Evolutionary conservation across 2,888 invertebrate species (phyloP).

Genomic region (Gryllus longicercus): DNA sequence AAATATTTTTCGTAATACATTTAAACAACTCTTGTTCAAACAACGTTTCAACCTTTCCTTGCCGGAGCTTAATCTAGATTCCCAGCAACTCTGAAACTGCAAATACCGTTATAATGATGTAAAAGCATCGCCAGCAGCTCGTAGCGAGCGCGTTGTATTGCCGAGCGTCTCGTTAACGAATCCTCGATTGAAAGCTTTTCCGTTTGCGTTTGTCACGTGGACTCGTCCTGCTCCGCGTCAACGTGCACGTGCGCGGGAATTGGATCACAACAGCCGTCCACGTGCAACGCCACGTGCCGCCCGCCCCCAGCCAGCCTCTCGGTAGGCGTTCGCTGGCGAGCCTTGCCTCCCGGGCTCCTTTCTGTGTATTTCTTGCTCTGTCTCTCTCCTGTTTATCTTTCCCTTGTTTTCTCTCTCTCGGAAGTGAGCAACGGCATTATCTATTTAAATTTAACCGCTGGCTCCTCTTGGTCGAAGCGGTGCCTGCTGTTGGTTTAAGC

Average conservation of each 20-base stretch:
- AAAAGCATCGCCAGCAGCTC: no score
- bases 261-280: neutral
- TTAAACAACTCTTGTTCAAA: no score
- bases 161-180: no score
- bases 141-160: no score
- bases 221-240: no score
- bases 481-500: constrained; percentile 8
- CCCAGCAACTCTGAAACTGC: no score
- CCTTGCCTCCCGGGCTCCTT: neutral
- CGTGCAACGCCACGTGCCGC: neutral
- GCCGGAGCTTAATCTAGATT: no score
- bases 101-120: no score
- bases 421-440: neutral
- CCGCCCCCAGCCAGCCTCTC: neutral
- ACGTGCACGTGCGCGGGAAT: neutral
- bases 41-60: no score
- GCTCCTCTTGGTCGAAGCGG: neutral
- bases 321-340: neutral
- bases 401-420: neutral
- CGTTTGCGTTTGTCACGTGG: no score
- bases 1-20: no score
- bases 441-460: neutral
- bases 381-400: neutral
- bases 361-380: neutral
- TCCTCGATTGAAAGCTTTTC: no score